A percentile compares a stretch with the other conserved stretches of the same genome.
Conservation (phyloP, 2,113 vertebrate species). For the Tursiops truncatus region DNA sequence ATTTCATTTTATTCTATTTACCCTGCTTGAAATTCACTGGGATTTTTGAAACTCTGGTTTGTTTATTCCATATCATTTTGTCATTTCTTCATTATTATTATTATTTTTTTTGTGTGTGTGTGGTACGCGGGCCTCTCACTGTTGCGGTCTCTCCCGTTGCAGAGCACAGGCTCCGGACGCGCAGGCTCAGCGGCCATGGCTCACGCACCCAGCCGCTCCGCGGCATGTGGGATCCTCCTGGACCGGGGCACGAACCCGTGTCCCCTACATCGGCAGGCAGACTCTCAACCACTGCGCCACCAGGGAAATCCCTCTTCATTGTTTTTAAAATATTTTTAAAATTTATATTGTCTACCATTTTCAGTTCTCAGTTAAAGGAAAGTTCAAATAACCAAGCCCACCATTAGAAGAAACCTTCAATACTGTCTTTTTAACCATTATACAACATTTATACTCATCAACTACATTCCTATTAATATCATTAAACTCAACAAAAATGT, state of each 20-base stretch:
- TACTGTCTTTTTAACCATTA: background rate
- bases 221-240: no score
- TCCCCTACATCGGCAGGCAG: no score
- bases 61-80: background rate
- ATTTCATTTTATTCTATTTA: conserved; percentile 40
- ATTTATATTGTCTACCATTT: background rate
- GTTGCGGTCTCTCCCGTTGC: no score
- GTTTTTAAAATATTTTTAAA: background rate
- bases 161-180: no score
- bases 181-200: no score
- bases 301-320: background rate
- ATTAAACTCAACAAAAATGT: conserved; percentile 35
- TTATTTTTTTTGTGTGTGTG: no score
- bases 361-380: conserved; percentile 35
- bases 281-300: no score
- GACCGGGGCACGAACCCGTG: no score
- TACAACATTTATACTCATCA: background rate
- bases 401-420: background rate
- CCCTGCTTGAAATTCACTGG: background rate
- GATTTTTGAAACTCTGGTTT: background rate
- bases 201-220: no score
- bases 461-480: background rate
- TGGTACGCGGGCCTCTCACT: no score
- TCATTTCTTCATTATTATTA: no score
- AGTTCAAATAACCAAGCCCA: conserved; percentile 2